phyloP scores from a whole-genome alignment of 2,113 vertebrate genomes.

The Rattus norvegicus region DNA sequence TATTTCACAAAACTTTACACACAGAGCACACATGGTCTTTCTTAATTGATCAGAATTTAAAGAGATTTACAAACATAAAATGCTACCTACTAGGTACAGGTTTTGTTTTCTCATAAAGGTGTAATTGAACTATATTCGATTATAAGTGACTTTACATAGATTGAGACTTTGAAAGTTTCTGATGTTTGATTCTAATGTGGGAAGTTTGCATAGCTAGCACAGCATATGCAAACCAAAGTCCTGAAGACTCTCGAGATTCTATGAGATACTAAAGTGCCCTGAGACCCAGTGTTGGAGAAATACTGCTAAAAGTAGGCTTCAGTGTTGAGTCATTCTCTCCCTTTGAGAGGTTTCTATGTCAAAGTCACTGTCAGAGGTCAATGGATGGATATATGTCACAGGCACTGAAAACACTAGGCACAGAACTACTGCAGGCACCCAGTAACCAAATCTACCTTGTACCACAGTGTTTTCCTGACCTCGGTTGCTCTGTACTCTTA shows the following conservation, averaged over 20 bases:
- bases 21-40: not conserved
- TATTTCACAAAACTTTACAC: not conserved
- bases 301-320: not conserved
- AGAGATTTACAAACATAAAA: not conserved
- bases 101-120: constrained; percentile 16
- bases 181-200: constrained; percentile 27
- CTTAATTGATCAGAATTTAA: not conserved
- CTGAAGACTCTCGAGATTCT: not conserved
- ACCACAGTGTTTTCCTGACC: not conserved
- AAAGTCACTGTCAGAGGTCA: not conserved
- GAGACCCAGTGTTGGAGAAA: not conserved
- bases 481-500: not conserved
- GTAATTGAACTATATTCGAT: not conserved
- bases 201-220: not conserved
- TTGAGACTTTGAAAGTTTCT: not conserved
- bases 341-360: not conserved
- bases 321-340: not conserved
- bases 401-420: too few relatives aligned
- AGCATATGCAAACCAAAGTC: not conserved
- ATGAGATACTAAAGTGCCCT: not conserved
- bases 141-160: not conserved
- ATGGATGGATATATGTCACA: not conserved
- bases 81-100: not conserved
- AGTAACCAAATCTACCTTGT: too few relatives aligned
- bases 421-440: rapidly evolving